Conservation (phyloP, 2,797 vertebrate genomes). For the Pampus argenteus region DNA sequence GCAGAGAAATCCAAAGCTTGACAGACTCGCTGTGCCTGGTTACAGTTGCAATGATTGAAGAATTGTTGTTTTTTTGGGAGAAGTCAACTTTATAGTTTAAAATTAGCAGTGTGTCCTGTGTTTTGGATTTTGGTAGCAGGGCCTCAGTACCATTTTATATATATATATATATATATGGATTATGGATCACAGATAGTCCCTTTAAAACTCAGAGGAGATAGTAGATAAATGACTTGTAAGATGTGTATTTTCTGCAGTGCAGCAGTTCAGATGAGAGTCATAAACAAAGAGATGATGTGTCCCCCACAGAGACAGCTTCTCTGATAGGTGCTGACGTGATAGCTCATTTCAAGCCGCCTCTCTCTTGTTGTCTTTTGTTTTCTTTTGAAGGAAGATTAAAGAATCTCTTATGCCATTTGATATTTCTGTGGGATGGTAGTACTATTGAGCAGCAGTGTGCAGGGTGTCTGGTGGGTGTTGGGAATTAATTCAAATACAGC, state of each 20-base stretch:
- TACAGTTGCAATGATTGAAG: constrained; percentile 8
- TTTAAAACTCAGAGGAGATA: constrained; percentile 48
- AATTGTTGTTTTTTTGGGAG: constrained; percentile 7
- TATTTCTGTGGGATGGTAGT: constrained; percentile 47
- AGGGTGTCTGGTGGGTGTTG: constrained; percentile 38
- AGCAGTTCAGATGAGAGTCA: constrained; percentile 57
- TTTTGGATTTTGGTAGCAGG: not conserved
- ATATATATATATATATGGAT: too few relatives aligned
- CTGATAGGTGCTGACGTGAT: constrained; percentile 63
- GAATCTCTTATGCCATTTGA: constrained; percentile 59
- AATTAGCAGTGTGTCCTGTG: not conserved
- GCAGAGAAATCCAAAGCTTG: constrained; percentile 20
- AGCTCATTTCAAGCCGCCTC: constrained; percentile 58
- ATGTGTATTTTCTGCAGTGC: constrained; percentile 54
- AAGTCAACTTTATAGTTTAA: not conserved
- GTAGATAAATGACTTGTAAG: constrained; percentile 42
- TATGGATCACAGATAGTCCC: constrained; percentile 18
- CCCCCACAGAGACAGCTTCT: constrained; percentile 59
- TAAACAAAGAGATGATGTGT: constrained; percentile 67
- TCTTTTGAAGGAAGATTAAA: constrained; percentile 71
- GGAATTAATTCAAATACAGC: constrained; percentile 67
- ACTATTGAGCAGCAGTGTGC: constrained; percentile 41
- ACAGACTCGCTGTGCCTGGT: not conserved
- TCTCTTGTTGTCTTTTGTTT: constrained; percentile 66
- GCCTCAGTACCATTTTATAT: constrained; percentile 19